A percentile compares a stretch with the other conserved stretches of the same genome.
Evolutionary conservation across 2,113 vertebrate genomes (phyloP).

Genomic region (Pseudonaja textilis): DNA sequence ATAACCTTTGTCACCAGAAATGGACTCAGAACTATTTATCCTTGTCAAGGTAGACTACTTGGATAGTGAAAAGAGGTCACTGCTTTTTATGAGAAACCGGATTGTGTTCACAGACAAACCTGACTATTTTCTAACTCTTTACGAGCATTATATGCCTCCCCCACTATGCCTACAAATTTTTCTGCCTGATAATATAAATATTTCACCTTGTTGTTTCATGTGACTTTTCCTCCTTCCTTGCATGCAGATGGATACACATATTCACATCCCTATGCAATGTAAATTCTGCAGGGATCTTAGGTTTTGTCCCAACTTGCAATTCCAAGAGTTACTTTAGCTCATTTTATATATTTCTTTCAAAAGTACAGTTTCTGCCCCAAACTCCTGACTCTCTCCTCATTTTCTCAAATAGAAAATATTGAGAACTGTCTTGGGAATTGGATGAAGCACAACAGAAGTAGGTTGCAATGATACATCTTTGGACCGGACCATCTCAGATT

Average conservation of each 20-base stretch:
- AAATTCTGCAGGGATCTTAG: not conserved
- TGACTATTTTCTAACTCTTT: constrained; percentile 14
- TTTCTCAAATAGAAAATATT: not conserved
- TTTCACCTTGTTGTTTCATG: not conserved
- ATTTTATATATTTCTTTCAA: not conserved
- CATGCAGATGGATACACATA: not conserved
- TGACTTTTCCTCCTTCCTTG: not conserved
- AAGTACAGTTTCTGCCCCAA: not conserved
- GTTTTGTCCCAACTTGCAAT: not conserved
- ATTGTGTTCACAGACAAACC: not conserved
- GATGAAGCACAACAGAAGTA: not conserved
- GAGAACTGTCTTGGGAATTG: not conserved
- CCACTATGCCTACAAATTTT: not conserved
- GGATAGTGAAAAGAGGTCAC: constrained; percentile 9
- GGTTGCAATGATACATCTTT: not conserved
- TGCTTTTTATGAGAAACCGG: not conserved
- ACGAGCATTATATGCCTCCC: not conserved
- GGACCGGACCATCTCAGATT: not conserved
- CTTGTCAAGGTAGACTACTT: not conserved
- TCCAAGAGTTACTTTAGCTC: not conserved
- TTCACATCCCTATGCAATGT: too few relatives aligned
- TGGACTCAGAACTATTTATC: not conserved
- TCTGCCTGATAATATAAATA: not conserved
- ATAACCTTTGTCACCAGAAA: not conserved
- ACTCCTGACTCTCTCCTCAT: not conserved